A percentile compares a stretch with the other conserved stretches of the same genome.
Evolutionary conservation across 1,140 invertebrate species (phyloP).

Genomic region (Drosophila willistoni): DNA sequence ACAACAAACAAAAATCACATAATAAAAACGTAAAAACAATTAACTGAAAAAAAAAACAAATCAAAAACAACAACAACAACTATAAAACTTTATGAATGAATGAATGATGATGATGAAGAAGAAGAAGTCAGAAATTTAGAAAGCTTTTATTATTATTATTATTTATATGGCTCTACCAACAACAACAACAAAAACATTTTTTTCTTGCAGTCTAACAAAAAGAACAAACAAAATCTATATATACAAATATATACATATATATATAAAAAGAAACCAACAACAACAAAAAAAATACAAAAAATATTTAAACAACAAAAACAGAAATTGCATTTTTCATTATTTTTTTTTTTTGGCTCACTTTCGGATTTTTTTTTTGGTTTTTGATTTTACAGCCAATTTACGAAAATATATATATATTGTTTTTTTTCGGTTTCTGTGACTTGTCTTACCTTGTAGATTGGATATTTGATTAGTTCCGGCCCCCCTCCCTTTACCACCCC

Average conservation of each 20-base stretch:
- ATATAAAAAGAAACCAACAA: slow-evolving; percentile 5
- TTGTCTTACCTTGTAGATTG: slow-evolving; percentile 2
- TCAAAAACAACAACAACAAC: slow-evolving; percentile 38
- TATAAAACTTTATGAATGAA: slow-evolving; percentile 44
- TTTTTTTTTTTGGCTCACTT: background rate
- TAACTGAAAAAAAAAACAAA: slow-evolving; percentile 24
- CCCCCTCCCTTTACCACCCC: background rate
- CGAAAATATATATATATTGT: background rate
- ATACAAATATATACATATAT: background rate
- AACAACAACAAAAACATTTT: slow-evolving; percentile 3
- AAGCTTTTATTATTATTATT: slow-evolving; percentile 30
- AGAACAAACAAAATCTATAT: background rate
- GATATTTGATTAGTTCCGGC: slow-evolving; percentile 2
- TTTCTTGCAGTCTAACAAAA: slow-evolving; percentile 28
- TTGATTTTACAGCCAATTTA: background rate
- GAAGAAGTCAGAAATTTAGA: slow-evolving; percentile 55
- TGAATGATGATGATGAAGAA: slow-evolving; percentile 53
- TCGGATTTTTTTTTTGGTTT: background rate
- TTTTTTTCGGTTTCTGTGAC: background rate
- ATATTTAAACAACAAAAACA: slow-evolving; percentile 3
- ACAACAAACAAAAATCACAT: slow-evolving; percentile 46
- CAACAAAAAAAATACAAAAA: slow-evolving; percentile 18
- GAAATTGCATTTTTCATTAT: background rate
- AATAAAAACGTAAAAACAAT: slow-evolving; percentile 55
- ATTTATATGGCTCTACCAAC: background rate